Percentiles rank a stretch among this genome's conserved stretches.
Conservation (phyloP, 2,113 vertebrate species). For the Gallinago paraguaiae region DNA sequence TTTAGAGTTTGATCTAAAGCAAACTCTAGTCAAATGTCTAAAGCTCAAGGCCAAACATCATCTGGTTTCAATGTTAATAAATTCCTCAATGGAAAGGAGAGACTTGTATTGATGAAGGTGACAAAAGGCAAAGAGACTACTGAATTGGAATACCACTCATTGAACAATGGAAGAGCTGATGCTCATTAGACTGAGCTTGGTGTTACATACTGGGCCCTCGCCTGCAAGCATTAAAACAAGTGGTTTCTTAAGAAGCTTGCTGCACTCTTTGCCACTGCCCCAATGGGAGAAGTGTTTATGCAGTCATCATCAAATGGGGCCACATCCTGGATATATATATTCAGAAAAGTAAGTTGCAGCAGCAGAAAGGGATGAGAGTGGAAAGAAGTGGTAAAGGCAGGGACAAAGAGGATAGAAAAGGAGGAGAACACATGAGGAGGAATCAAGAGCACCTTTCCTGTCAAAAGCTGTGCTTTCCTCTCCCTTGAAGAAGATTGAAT, state of each 20-base stretch:
- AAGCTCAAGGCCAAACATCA: not conserved
- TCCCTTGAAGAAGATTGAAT: not conserved
- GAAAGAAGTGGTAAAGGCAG: not conserved
- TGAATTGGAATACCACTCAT: fast-evolving
- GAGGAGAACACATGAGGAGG: fast-evolving
- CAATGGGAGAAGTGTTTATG: not conserved
- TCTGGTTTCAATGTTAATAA: not conserved
- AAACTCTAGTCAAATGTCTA: fast-evolving
- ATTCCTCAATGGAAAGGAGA: not conserved
- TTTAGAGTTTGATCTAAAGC: not conserved
- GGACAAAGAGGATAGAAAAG: not conserved
- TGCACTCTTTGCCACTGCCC: not conserved
- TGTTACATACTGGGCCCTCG: not conserved
- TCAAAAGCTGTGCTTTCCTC: not conserved
- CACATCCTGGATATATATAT: not conserved
- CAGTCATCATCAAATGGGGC: not conserved
- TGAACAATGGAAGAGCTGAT: not conserved
- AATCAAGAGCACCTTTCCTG: not conserved
- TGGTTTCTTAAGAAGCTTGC: not conserved
- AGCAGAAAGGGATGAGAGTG: not conserved
- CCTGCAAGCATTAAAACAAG: fast-evolving
- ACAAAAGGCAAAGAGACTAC: not conserved
- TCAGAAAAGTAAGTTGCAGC: not conserved
- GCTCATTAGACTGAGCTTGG: not conserved
- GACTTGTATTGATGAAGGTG: not conserved